Percentiles rank a stretch among this genome's conserved stretches.
phyloP scores from a whole-genome alignment of 2,113 vertebrate genomes.

The Leptobrachium leishanense region DNA sequence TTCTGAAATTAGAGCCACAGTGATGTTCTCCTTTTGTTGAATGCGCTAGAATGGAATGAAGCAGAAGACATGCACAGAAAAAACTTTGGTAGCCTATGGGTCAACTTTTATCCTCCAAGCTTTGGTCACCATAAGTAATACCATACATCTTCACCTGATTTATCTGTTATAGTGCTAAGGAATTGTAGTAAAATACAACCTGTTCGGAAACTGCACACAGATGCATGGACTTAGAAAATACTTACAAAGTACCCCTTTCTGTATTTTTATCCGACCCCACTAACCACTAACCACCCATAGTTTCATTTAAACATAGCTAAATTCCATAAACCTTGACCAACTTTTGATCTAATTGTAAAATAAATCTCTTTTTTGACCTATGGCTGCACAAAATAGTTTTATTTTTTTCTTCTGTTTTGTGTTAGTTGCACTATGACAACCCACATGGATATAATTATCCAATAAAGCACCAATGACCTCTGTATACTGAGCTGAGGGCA shows the following conservation, averaged over 20 bases:
- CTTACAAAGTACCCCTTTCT: neutral
- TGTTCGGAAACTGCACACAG: neutral
- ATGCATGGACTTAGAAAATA: neutral
- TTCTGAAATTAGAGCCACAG: neutral
- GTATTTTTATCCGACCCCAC: neutral
- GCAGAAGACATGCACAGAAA: neutral
- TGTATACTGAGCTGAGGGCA: constrained; percentile 26
- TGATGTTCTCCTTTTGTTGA: neutral
- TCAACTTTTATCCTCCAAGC: neutral
- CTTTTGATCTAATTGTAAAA: constrained; percentile 31
- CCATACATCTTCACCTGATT: neutral
- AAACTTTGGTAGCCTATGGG: neutral
- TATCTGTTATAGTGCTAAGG: neutral
- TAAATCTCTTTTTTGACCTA: constrained; percentile 22
- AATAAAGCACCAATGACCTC: constrained; percentile 38
- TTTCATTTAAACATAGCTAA: constrained; percentile 4
- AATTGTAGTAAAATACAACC: neutral
- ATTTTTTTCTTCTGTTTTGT: constrained; percentile 34
- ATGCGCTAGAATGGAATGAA: neutral
- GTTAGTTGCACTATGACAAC: constrained; percentile 45
- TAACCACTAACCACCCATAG: constrained; percentile 1
- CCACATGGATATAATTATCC: constrained; percentile 47
- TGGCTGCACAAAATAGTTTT: constrained; percentile 1
- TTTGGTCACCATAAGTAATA: neutral
- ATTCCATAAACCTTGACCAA: constrained; percentile 7